Evolutionary conservation across 2,113 vertebrate genomes (phyloP).

Genomic region (Ibidorhyncha struthersii): DNA sequence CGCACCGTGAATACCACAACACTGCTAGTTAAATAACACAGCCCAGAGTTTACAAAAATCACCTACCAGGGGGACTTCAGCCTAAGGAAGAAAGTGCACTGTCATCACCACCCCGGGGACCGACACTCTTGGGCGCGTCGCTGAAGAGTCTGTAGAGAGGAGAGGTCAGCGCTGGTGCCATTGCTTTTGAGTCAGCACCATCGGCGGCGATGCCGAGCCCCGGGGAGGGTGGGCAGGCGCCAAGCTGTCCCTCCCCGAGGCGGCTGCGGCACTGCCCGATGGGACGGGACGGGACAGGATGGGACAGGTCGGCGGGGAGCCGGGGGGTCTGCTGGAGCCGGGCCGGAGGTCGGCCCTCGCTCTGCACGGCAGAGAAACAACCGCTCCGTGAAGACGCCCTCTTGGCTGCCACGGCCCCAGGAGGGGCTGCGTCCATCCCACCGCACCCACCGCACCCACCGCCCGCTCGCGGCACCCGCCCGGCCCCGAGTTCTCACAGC

Average conservation of each 20-base stretch:
- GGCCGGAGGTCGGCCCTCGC: background rate
- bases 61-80: slow-evolving; percentile 61
- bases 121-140: background rate
- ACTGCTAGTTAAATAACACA: slow-evolving; percentile 57
- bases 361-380: slow-evolving; percentile 63
- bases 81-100: slow-evolving; percentile 62
- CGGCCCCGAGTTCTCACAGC: too few relatives aligned
- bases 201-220: background rate
- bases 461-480: too few relatives aligned
- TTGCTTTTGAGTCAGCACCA: background rate
- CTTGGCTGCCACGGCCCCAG: rapidly evolving
- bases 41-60: slow-evolving; percentile 36
- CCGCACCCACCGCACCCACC: background rate
- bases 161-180: background rate
- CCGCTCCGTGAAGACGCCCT: rapidly evolving
- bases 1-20: slow-evolving; percentile 66
- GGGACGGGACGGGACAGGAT: rapidly evolving
- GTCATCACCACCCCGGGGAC: slow-evolving; percentile 24
- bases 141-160: background rate
- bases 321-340: background rate
- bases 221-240: background rate
- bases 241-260: background rate
- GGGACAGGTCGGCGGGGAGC: rapidly evolving
- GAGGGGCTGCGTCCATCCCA: background rate
- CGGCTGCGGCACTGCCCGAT: rapidly evolving